Evolutionary conservation across 64 coral and sea anemone genomes (phyloP).

Genomic region (Pocillopora damicornis): DNA sequence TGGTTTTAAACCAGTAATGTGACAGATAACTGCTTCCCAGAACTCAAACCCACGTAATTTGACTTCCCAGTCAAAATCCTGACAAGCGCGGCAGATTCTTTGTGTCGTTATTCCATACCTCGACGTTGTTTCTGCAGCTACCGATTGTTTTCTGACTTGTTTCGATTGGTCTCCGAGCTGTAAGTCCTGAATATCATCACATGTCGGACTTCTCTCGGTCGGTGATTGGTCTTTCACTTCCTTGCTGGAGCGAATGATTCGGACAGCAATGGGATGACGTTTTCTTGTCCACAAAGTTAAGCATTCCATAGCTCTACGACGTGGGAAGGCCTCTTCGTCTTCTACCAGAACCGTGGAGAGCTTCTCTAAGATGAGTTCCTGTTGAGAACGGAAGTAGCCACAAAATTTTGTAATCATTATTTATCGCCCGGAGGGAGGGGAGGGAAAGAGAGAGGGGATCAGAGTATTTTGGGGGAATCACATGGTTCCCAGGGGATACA

Average conservation of each 20-base stretch:
- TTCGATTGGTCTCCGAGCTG: background rate
- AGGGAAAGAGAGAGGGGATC: too few relatives aligned
- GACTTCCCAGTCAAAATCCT: slow-evolving; percentile 95
- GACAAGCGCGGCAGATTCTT: slow-evolving; percentile 42
- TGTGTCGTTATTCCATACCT: background rate
- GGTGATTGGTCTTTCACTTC: background rate
- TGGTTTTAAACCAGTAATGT: background rate
- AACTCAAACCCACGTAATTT: slow-evolving; percentile 75
- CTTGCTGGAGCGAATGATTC: background rate
- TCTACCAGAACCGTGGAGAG: slow-evolving; percentile 29
- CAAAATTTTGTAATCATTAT: background rate
- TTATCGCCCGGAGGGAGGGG: too few relatives aligned
- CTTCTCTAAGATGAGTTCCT: slow-evolving; percentile 56
- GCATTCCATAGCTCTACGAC: slow-evolving; percentile 61
- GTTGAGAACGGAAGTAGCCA: background rate
- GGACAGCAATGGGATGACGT: slow-evolving; percentile 48
- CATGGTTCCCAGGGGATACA: too few relatives aligned
- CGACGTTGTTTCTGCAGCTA: background rate
- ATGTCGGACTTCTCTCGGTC: background rate
- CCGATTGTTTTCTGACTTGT: background rate
- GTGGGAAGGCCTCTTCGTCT: slow-evolving; percentile 80
- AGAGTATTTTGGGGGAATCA: too few relatives aligned
- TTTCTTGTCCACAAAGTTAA: slow-evolving; percentile 57
- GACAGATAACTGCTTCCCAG: slow-evolving; percentile 43
- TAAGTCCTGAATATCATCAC: background rate